Percentiles rank a stretch among this genome's conserved stretches.
phyloP scores from a whole-genome alignment of 1,140 invertebrate genomes.

The Dendrolimus kikuchii region DNA sequence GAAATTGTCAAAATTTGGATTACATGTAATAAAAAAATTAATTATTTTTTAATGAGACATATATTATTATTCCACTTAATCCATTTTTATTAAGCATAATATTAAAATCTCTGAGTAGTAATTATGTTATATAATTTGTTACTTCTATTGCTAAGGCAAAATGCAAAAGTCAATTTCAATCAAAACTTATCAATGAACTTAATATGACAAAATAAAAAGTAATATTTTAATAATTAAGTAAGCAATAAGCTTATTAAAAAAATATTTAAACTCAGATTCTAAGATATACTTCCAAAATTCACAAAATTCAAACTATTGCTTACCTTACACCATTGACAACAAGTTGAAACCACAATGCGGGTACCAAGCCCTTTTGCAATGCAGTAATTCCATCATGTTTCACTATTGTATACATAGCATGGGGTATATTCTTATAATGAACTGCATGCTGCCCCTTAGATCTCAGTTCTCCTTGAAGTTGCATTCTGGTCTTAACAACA shows the following conservation, averaged over 20 bases:
- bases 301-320: constrained; percentile 13
- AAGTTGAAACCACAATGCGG: constrained; percentile 78
- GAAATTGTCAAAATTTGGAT: too few species aligned
- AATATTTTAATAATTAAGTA: constrained; percentile 2
- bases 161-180: too few species aligned
- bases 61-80: too few species aligned
- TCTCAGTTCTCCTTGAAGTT: constrained; percentile 90
- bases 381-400: constrained; percentile 78
- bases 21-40: too few species aligned
- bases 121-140: too few species aligned
- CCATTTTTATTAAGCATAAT: too few species aligned
- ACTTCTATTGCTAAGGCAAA: too few species aligned
- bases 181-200: too few species aligned
- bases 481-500: constrained; percentile 88
- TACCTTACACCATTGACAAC: constrained; percentile 70
- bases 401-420: constrained; percentile 78
- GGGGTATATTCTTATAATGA: constrained; percentile 81
- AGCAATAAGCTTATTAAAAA: constrained; percentile 1
- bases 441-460: constrained; percentile 76
- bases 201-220: background rate
- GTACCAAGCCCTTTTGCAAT: constrained; percentile 82
- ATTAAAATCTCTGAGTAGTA: too few species aligned
- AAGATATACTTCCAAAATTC: too few species aligned
- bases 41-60: too few species aligned
- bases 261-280: background rate